Base-by-base conservation (phyloP, 2,888 invertebrate species). In the Macrosiphum euphorbiae region DNA sequence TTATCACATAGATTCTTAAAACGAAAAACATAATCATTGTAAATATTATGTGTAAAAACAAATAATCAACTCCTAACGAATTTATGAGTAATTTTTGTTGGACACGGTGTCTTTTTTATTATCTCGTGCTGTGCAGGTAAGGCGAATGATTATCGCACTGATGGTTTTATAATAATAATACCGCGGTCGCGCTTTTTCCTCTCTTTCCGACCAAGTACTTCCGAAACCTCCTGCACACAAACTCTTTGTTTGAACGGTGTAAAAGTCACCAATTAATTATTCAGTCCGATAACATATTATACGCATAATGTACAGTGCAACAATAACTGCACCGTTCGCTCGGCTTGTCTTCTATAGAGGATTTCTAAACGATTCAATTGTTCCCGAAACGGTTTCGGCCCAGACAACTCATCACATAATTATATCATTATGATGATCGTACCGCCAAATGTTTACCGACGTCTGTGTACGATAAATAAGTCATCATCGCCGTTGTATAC, bases 351-450 rank as follows among this genome's bases (percentile, higher is more conserved):
- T 3, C 20, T n/a, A n/a, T 20, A 52, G 52, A n/a, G 8, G n/a
- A 52, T 87, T 90, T n/a, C n/a, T 20, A n/a, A 67, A 67, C 61
- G n/a, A 61, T 67, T 90, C 61, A 47, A 47, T 90, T 90, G 61
- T 90, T 90, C 89, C 8, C 24, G 28, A 61, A 16, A 61, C 41
- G 24, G 41, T 88, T 55, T 52, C 24, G 41, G 5, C 55, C 55
- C 26, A 88, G 26, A 55, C 88, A 41, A 26, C n/a, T 58, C 58
- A 26, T 41, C 44, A 35, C n/a, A 52, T 55, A 55, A 50, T 35
- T 35, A 35, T 78, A 78, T 78, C 35, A 1, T 78, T 78, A 78
- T 8, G 78, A 78, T 35, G 2, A 24, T 35, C 20, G 8, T 35
- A 3, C 78, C 78, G 1, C 35, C 78, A 20, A 78, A 78, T 78